These are phyloP conservation scores for Dipodomys merriami DNA, from an alignment of 2,113 vertebrate species.

Conservation along the genomic window DNA sequence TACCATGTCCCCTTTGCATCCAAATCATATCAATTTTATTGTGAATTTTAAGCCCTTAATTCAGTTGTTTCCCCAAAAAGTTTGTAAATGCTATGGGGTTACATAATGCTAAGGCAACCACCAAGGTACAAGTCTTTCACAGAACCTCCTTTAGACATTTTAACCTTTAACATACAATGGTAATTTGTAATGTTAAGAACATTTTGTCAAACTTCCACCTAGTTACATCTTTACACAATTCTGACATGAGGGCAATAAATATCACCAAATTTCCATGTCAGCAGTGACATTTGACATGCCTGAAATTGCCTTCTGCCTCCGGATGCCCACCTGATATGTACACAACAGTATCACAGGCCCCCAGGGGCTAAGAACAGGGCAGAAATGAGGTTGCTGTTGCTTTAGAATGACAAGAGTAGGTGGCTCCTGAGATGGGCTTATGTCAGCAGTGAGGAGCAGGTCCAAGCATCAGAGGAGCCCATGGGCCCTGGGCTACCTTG, in stretches of 20 bases:
- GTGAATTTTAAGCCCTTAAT: neutral
- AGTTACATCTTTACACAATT: conserved; percentile 56
- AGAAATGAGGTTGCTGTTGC: neutral
- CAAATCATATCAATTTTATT: neutral
- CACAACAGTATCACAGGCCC: too few species aligned
- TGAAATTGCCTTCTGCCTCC: neutral
- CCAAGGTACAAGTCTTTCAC: neutral
- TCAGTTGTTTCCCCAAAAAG: neutral
- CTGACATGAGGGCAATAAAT: conserved; percentile 12
- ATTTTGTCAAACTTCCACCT: conserved; percentile 27
- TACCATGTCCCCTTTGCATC: neutral
- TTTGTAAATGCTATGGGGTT: neutral
- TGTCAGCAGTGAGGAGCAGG: neutral
- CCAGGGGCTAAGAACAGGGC: too few species aligned
- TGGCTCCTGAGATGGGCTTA: neutral
- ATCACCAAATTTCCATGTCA: conserved; percentile 56
- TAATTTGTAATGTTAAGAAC: conserved; percentile 50
- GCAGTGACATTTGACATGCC: conserved; percentile 59
- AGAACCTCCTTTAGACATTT: neutral
- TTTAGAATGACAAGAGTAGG: neutral
- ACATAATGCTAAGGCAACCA: neutral
- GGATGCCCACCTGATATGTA: too few species aligned
- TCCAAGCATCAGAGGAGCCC: neutral
- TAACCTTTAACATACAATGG: conserved; percentile 26
- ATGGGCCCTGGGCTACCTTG: neutral